phyloP scores from a whole-genome alignment of 2,888 invertebrate genomes.

The Lacanobia wlatinum region DNA sequence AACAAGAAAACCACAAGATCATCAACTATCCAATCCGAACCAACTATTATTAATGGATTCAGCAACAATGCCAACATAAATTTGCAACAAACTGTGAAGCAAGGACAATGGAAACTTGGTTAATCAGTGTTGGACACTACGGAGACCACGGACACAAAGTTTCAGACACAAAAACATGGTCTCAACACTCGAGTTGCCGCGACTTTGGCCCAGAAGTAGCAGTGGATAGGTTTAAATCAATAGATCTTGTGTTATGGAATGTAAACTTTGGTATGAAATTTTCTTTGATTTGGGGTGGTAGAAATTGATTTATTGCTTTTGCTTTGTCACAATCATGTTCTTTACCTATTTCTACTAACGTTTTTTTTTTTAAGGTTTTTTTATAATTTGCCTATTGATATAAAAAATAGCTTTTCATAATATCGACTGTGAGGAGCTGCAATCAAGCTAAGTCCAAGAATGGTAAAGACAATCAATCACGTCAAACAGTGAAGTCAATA shows the following conservation, averaged over 20 bases:
- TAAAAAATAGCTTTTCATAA: too few species aligned
- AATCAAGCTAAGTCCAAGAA: too few species aligned
- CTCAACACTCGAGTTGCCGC: conserved; percentile 40
- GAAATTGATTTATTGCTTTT: neutral
- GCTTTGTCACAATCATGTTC: neutral
- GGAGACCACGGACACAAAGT: conserved; percentile 47
- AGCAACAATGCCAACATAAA: conserved; percentile 53
- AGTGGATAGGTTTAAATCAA: conserved; percentile 33
- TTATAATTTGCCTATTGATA: too few species aligned
- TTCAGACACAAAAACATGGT: conserved; percentile 59
- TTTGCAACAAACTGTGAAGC: conserved; percentile 51
- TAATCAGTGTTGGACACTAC: conserved; percentile 59
- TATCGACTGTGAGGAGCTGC: too few species aligned
- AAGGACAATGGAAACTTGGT: conserved; percentile 56
- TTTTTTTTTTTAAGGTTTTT: too few species aligned
- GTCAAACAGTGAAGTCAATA: too few species aligned
- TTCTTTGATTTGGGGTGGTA: neutral
- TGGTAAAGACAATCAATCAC: too few species aligned
- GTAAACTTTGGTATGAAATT: conserved; percentile 5
- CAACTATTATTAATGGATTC: conserved; percentile 57
- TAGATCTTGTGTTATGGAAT: conserved; percentile 16
- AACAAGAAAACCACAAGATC: conserved; percentile 30
- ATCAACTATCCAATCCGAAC: conserved; percentile 43
- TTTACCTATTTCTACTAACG: neutral
- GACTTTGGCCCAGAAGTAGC: conserved; percentile 19